Evolutionary conservation across 1,140 invertebrate species (phyloP), one percentile per base, ranked within the genome.

Genomic region (Lethrus apterus): DNA sequence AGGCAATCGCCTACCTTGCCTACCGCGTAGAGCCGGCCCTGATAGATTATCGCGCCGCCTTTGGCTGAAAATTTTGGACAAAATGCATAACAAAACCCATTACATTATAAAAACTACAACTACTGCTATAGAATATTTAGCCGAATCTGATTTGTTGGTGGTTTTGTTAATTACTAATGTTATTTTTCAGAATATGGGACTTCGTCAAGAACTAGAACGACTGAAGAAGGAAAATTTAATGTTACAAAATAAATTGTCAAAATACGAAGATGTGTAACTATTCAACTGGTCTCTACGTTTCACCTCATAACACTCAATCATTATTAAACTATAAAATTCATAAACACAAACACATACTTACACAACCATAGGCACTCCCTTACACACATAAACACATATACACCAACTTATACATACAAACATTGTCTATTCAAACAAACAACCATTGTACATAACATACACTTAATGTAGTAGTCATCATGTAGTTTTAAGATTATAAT

Each of bases 201-300:
- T 90, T 63, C 81, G 86, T 62, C 84, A 88, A 71, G 86, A 90
- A 67, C 71, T 90, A 64, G 88, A 91, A 68, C 76, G 86, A 68
- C 72, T 93, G 66, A 88, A 89, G 73, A 89, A 89, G 70, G 90
- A 94, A 73, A 94, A 93, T 67, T 76, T 84, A 67, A 75, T 86
- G 63, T 75, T 93, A 59, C 83, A 87, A 64, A 85, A 89, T 64
- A 83, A 87, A 72, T 70, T 93, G 66, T 81, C 83, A 59, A 88
- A 88, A 73, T 87, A 83, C 73, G 83, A 83, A 69, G 84, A 88
- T 65, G 81, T 84, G 62, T 86, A 85, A 81, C 67, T 20, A 35
- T 48, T 29, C 21, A 23, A 42, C 24, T 42, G 40, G 40, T 42
- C 40, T 42, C 40, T 42, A 42, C 17, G 40, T 14, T 42, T 26